Evolutionary conservation across 2,888 invertebrate genomes (phyloP), one percentile per base, ranked within the genome.

Genomic region (Hesperia comma): DNA sequence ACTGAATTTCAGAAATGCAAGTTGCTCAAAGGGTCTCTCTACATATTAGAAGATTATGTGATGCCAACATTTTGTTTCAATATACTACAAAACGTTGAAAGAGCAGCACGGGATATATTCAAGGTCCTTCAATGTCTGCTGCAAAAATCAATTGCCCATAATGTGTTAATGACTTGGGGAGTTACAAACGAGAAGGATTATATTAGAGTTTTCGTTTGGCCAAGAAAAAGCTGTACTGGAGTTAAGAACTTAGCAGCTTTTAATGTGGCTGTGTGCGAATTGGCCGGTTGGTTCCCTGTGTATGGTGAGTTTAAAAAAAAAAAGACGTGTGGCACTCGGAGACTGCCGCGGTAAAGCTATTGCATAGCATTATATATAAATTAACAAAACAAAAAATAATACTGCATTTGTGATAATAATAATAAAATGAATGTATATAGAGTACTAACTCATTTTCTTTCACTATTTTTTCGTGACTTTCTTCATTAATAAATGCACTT

Each of bases 271-370:
- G 94, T 95, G 33, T 95, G 95, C 74, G 97, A 97, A 82, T 80
- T 97, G 0, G 95, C 95, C 77, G 97, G 97, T 5, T 97, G 96
- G 87, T 90, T 97, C 66, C 94, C 95, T 0, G 87, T 96, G 3
- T 95, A 94, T 85, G 91, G 96, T 96, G 84, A 93, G 88, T 84
- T 32, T n/a, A n/a, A n/a, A 19, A 17, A 46, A 46, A 46, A 14
- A 46, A 46, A 46, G 15, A 43, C 43, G 5, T 43, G 33, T 15
- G 26, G 26, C 2, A 26, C 5, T 26, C n/a, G n/a, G n/a, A n/a
- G n/a, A n/a, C n/a, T n/a, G n/a, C n/a, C n/a, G n/a, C n/a, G n/a
- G n/a, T n/a, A n/a, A n/a, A n/a, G n/a, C n/a, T n/a, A n/a, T n/a
- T n/a, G n/a, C n/a, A n/a, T n/a, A n/a, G n/a, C n/a, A n/a, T n/a